Base-by-base conservation (phyloP, 2,797 vertebrate genomes). In the Neostethus bicornis region DNA sequence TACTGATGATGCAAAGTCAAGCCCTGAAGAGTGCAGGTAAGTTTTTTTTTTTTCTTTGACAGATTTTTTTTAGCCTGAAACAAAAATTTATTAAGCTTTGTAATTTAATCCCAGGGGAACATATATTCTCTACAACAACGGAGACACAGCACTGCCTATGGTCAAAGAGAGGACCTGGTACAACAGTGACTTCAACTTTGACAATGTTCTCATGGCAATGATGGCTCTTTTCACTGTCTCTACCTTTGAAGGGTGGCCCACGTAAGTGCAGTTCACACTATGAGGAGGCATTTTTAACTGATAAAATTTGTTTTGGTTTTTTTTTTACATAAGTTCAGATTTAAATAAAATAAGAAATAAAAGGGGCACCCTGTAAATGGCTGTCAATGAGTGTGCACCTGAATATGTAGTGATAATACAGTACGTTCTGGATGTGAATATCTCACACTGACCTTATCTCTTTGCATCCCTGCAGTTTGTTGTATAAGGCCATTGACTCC, bases 181-280 rank as follows among this genome's bases (percentile, higher is more conserved):
- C 80, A 99, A 99, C 41, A 99, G 96, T 8, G 96, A 99, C 61
- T 99, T 96, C 85, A 98, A 99, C 89, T 99, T 99, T 38, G 97
- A 99, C 77, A 99, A 99, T 0, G 97, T 99, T 20, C 94, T 99
- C 5, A 95, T 94, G 66, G 97, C 96, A 60, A 99, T 99, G 97
- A 98, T 99, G 97, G 97, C 97, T 0, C 94, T 99, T 43, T 99
- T 99, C 80, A 99, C 97, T 0, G 97, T 99, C 37, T 99, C 97
- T 51, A 99, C 97, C 5, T 99, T 99, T 8, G 97, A 99, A 75
- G 97, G 97, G 72, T 99, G 97, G 97, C 97, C 97, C 29, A 92
- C 93, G 97, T 99, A 85, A 95, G 97, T 66, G 14, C 6, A 13
- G 25, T 35, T 14, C 32, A 13, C 5, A 0, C 48, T 9, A n/a